Base-by-base conservation (phyloP, 2,888 invertebrate species). In the Endomychus coccineus region DNA sequence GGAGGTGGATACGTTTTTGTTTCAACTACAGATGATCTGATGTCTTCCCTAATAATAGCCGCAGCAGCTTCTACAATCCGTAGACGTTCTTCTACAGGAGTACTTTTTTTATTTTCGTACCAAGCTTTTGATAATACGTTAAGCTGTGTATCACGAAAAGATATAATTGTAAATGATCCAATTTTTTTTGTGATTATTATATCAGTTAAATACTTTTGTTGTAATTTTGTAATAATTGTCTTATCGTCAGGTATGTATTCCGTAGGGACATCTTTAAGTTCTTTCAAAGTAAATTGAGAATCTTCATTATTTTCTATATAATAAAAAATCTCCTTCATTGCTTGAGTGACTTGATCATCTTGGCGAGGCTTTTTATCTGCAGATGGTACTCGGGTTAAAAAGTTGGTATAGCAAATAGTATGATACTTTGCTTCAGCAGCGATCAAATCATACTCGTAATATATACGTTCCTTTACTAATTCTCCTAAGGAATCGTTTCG, bases 211-310 rank as follows among this genome's bases (percentile, higher is more conserved):
- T 40, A 44, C 23, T 37, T 42, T 51, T 54, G 49, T 50, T 52
- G 50, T 46, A 56, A 27, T 54, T 40, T 52, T 51, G 36, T 19
- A 29, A 48, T 43, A 11, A 49, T 49, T 13, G 48, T 49, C 39
- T 58, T 57, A 49, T 58, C 55, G 42, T 60, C 56, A 16, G 56
- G 52, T 39, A 59, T 43, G 42, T 56, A 56, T 25, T 47, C 55
- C 40, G 52, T 56, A 34, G 37, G 39, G 45, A 56, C 50, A 46
- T 46, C 45, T 44, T 44, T 46, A 29, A 60, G 52, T 37, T 61
- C 59, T 49, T 53, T 52, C 33, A 62, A 43, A 34, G 58, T 58
- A 48, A 59, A 62, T 55, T 61, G 59, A 35, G 54, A 60, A 54
- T 60, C 59, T 33, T 51, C 36, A 41, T 45, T 23, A 37, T 40